phyloP scores from a whole-genome alignment of 2,113 vertebrate genomes.

The Alectura lathami region DNA sequence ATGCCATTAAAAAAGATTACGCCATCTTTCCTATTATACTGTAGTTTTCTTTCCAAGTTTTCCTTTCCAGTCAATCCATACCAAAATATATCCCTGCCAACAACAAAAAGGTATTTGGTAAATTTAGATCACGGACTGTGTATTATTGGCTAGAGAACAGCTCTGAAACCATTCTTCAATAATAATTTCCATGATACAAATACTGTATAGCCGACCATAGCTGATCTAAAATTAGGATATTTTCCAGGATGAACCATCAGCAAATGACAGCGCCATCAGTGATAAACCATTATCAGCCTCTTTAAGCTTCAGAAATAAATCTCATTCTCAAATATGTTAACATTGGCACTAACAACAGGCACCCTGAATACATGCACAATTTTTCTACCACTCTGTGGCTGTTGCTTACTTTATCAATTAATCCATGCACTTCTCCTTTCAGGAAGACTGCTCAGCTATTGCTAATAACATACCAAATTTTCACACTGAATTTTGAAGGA shows the following conservation, averaged over 20 bases:
- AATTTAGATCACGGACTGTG: background rate
- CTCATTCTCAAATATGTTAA: background rate
- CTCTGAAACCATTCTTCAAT: background rate
- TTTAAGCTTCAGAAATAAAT: conserved; percentile 7
- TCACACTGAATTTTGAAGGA: conserved; percentile 6
- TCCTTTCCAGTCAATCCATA: background rate
- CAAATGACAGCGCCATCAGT: background rate
- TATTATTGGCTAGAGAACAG: background rate
- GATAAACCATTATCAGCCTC: background rate
- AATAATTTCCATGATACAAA: background rate
- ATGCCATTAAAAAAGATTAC: conserved; percentile 33
- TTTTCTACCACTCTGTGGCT: background rate
- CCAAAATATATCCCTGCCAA: background rate
- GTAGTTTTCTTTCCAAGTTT: background rate
- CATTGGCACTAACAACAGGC: background rate
- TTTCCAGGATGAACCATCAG: background rate
- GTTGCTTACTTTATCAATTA: background rate
- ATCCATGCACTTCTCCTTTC: background rate
- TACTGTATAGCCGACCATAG: background rate
- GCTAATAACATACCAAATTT: background rate
- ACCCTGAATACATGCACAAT: background rate
- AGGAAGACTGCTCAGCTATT: background rate
- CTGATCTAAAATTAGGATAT: background rate
- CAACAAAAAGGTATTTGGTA: background rate
- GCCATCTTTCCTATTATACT: background rate